Evolutionary conservation across 2,113 vertebrate species (phyloP).

Genomic region (Recurvirostra avosetta): DNA sequence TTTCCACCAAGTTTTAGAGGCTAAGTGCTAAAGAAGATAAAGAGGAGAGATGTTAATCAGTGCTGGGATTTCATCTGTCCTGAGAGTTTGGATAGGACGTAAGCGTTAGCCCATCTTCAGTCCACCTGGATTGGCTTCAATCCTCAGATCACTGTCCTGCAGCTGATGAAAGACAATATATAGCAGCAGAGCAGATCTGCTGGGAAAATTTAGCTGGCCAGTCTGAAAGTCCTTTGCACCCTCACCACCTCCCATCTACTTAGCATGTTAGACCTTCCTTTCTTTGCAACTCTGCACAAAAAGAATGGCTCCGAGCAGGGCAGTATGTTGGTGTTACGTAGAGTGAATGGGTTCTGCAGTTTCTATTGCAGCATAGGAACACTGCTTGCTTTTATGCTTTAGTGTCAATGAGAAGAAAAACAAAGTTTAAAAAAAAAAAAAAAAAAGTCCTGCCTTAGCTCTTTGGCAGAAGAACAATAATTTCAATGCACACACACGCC

Average conservation of each 20-base stretch:
- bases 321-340: background rate
- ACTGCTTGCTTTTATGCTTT: background rate
- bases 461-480: slow-evolving; percentile 6
- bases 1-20: background rate
- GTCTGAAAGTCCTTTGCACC: background rate
- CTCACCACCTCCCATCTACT: background rate
- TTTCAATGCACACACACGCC: background rate
- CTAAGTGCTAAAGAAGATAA: background rate
- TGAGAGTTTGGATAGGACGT: background rate
- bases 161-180: background rate
- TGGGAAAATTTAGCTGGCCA: background rate
- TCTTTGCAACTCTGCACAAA: background rate
- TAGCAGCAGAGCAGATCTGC: background rate
- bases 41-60: background rate
- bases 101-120: background rate
- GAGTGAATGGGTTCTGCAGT: background rate
- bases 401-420: background rate
- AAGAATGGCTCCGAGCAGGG: background rate
- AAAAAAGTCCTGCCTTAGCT: background rate
- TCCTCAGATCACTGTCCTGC: background rate
- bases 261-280: accelerated
- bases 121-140: background rate
- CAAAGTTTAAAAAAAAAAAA: background rate
- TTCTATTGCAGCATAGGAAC: background rate
- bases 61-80: background rate